Base-by-base conservation (phyloP, 2,113 vertebrate genomes). In the Calypte anna region DNA sequence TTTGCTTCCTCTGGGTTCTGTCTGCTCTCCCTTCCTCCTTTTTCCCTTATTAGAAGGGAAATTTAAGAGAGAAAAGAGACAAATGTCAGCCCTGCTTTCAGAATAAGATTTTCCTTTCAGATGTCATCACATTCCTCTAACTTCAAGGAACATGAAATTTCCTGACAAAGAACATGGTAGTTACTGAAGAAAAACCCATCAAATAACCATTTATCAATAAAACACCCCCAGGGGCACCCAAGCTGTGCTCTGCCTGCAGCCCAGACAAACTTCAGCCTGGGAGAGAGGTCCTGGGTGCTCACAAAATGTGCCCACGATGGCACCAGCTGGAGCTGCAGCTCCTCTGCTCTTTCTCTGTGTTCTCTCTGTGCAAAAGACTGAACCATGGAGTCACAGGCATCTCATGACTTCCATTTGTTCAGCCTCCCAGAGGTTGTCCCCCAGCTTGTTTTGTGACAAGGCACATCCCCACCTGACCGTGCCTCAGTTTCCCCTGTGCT, bases 331-430 rank as follows among this genome's bases (percentile, higher is more conserved):
- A 27, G 11, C 55, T 24, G 20, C 15, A 31, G 19, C 22, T 7
- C 28, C 2, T 22, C 36, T 24, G 1, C 46, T 5, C 1, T 11
- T 18, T 19, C 2, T 1, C 0, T 3, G 7, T 3, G 19, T 12
- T 36, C 25, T 1, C 17, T 4, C 7, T 24, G 25, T 7, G 9
- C 50, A 12, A 30, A 38, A 43, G 15, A 2, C 62, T 75, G 48
- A 10, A 2, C 2, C 21, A 3, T 14, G 12, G 27, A 31, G 12
- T 10, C 16, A 2, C 6, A 44, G 44, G 3, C 59, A 10, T n/a
- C 50, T 58, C 9, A 15, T 54, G 46, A 62, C 77, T 68, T 12
- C 4, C 10, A 72, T 61, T 8, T 14, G 14, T 24, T 38, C 10
- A 48, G 21, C 51, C 24, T 62, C n/a, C 33, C 66, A 76, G 62